Evolutionary conservation across 2,888 invertebrate genomes (phyloP).

Genomic region (Philopedon plagiatum): DNA sequence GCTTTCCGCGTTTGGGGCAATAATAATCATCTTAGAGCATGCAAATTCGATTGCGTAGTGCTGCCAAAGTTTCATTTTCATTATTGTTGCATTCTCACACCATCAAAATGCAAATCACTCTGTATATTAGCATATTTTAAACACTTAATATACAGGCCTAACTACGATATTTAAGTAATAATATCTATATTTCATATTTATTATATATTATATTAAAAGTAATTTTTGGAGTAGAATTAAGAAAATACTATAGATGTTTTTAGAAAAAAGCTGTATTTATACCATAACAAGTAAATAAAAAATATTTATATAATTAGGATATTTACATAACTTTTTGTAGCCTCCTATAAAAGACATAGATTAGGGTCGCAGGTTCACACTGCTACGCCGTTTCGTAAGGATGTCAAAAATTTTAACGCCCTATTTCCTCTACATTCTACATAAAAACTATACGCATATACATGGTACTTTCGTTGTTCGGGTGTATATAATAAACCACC

Average conservation of each 20-base stretch:
- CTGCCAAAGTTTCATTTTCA: conserved; percentile 41
- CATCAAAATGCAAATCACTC: conserved; percentile 63
- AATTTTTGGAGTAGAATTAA: conserved; percentile 67
- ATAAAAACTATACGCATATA: too few relatives aligned
- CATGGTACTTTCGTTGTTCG: too few relatives aligned
- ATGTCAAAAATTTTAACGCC: conserved; percentile 46
- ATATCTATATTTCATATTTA: conserved; percentile 70
- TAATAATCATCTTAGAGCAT: neutral
- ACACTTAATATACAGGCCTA: conserved; percentile 71
- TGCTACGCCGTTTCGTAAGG: conserved; percentile 61
- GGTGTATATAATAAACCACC: too few relatives aligned
- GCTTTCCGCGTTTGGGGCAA: conserved; percentile 16
- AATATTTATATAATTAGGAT: conserved; percentile 62
- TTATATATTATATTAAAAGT: conserved; percentile 63
- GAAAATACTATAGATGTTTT: conserved; percentile 66
- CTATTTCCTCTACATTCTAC: neutral
- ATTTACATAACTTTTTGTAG: conserved; percentile 68
- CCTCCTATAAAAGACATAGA: conserved; percentile 68
- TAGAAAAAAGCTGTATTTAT: conserved; percentile 69
- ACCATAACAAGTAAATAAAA: conserved; percentile 64
- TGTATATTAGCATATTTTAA: conserved; percentile 71
- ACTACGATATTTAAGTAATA: conserved; percentile 69
- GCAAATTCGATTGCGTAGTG: conserved; percentile 28
- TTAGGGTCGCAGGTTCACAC: conserved; percentile 68
- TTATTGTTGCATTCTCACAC: conserved; percentile 32